A percentile compares a stretch with the other conserved stretches of the same genome.
These are phyloP conservation scores for Homarus americanus DNA, from an alignment of 1,140 invertebrate species.

Conservation along the genomic window DNA sequence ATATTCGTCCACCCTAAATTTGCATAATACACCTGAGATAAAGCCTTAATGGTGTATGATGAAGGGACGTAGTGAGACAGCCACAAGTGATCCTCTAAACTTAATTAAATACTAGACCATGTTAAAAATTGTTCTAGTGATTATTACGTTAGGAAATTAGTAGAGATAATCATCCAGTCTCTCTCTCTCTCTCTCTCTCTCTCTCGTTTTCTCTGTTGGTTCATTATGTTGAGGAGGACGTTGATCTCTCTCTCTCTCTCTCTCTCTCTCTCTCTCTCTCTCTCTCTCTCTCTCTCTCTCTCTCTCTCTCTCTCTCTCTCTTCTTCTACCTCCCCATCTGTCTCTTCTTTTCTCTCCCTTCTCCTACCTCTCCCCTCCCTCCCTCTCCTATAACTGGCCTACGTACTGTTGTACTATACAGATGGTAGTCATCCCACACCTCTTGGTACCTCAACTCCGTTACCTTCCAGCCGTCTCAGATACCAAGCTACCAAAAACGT, in stretches of 20 bases:
- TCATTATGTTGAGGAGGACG: neutral
- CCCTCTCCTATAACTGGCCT: too few species aligned
- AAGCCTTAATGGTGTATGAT: neutral
- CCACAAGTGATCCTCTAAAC: neutral
- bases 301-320: neutral
- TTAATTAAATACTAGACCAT: neutral
- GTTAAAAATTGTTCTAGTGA: neutral
- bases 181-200: neutral
- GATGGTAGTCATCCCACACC: neutral
- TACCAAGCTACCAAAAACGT: too few species aligned
- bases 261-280: neutral
- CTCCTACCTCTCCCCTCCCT: neutral
- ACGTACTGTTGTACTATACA: neutral
- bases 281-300: neutral
- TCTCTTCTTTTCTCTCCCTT: neutral
- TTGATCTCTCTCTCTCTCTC: neutral
- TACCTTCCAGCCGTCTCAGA: too few species aligned
- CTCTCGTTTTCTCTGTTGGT: neutral
- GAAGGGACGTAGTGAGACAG: neutral
- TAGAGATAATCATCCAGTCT: slow-evolving; percentile 9
- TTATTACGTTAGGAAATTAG: neutral
- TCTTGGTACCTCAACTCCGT: neutral
- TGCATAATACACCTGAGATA: neutral
- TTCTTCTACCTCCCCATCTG: neutral
- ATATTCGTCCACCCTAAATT: neutral